Evolutionary conservation across 2,113 vertebrate genomes (phyloP), one percentile per base, ranked within the genome.

Genomic region (Sebastes schlegelii): DNA sequence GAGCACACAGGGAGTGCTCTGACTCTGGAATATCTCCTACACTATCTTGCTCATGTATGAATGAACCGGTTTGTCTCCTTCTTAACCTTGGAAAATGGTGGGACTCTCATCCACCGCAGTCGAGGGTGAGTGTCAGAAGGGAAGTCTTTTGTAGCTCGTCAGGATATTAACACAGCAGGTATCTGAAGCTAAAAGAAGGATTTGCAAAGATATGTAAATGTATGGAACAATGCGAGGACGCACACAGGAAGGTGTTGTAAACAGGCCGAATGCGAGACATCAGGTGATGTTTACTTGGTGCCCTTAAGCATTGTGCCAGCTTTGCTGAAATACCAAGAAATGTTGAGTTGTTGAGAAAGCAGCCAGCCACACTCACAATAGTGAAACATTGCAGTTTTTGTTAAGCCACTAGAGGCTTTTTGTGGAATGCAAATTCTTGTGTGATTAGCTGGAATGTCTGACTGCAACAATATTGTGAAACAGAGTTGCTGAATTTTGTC

Each of bases 21-120:
- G 77, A 79, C 64, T 58, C 48, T 54, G 88, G 89, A 88, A 63
- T 71, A 81, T 62, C 79, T 87, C 79, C 82, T 45, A 16, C 57
- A 71, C 34, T 54, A 58, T 86, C 82, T 34, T 79, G 67, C 61
- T 79, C 48, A 17, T 89, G 58, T 70, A 71, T 91, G 78, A 87
- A 83, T 80, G 74, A 88, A 54, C 66, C 21, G 8, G 9, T 68
- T 64, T 77, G 23, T 63, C 77, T 74, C 26, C 70, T 80, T 42
- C 11, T 16, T 52, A 46, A 67, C 42, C 12, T 55, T 67, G 75
- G 62, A 87, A 75, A 68, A 94, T 94, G 94, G 92, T 94, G 82
- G 94, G 93, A 80, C 81, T 94, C 69, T 94, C 94, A 62, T 88
- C 92, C 77, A 88, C 82, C 40, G 73, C 88, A 74, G 88, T 79